A percentile compares a stretch with the other conserved stretches of the same genome.
Conservation (phyloP, 2,113 vertebrate genomes). For the Sprattus sprattus region DNA sequence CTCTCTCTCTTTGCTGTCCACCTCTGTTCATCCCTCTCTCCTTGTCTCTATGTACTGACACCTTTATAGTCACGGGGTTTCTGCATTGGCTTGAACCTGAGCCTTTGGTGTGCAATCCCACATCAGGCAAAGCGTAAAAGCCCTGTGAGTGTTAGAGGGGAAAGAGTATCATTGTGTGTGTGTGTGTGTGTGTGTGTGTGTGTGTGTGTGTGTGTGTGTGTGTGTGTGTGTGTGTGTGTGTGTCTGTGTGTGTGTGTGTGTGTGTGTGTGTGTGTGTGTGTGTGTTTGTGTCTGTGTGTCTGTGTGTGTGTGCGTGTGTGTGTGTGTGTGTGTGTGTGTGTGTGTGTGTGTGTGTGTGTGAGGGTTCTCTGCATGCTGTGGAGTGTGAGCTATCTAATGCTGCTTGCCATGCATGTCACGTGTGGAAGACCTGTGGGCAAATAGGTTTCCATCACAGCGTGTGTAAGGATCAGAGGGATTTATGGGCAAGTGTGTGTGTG, state of each 20-base stretch:
- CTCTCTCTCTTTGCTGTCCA: too few relatives aligned
- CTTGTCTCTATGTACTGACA: not conserved
- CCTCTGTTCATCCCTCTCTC: too few relatives aligned
- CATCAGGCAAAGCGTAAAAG: not conserved
- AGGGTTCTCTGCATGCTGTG: not conserved
- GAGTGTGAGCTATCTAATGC: not conserved
- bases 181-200: not conserved
- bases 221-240: not conserved
- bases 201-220: not conserved
- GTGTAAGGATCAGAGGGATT: not conserved
- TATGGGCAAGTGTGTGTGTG: not conserved
- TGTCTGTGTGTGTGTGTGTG: not conserved
- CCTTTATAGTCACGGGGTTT: not conserved
- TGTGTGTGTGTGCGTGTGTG: not conserved
- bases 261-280: not conserved
- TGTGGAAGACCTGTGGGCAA: not conserved
- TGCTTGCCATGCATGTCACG: conserved; percentile 3
- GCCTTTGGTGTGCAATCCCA: not conserved
- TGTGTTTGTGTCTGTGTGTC: not conserved
- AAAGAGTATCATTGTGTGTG: not conserved
- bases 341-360: not conserved
- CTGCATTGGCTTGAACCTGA: not conserved
- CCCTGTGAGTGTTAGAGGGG: not conserved
- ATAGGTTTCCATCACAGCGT: not conserved
- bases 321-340: conserved; percentile 10